Conservation (phyloP, 2,113 vertebrate species). For the Hepsetus odoe region DNA sequence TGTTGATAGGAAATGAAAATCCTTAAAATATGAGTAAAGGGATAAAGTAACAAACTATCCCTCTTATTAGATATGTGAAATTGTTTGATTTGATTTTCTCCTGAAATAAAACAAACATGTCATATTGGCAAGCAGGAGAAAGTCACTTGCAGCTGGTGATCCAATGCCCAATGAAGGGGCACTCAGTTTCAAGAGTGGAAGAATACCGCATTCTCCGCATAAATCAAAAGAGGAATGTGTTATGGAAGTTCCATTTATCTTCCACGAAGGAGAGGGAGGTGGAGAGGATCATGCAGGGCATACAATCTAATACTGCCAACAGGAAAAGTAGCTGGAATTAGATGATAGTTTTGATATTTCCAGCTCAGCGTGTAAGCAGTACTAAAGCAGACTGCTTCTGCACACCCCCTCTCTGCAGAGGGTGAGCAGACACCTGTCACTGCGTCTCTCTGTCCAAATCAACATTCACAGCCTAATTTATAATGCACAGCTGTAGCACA, state of each 20-base stretch:
- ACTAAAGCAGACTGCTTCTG: slow-evolving; percentile 21
- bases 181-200: slow-evolving; percentile 34
- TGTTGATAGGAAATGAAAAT: too few species aligned
- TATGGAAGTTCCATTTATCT: not conserved
- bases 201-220: not conserved
- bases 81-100: too few species aligned
- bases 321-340: slow-evolving; percentile 21
- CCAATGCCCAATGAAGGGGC: slow-evolving; percentile 15
- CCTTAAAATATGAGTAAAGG: too few species aligned
- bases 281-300: slow-evolving; percentile 1
- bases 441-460: slow-evolving; percentile 22
- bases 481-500: slow-evolving; percentile 53
- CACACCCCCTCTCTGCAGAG: slow-evolving; percentile 7
- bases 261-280: not conserved
- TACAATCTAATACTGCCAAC: slow-evolving; percentile 38
- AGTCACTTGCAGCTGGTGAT: slow-evolving; percentile 4
- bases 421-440: slow-evolving; percentile 44
- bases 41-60: too few species aligned
- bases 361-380: slow-evolving; percentile 37
- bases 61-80: too few species aligned
- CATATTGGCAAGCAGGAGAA: not conserved
- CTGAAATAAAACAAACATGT: too few species aligned
- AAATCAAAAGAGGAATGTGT: not conserved
- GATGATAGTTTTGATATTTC: slow-evolving; percentile 46
- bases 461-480: slow-evolving; percentile 47